Evolutionary conservation across 2,113 vertebrate species (phyloP).

Genomic region (Grus americana): DNA sequence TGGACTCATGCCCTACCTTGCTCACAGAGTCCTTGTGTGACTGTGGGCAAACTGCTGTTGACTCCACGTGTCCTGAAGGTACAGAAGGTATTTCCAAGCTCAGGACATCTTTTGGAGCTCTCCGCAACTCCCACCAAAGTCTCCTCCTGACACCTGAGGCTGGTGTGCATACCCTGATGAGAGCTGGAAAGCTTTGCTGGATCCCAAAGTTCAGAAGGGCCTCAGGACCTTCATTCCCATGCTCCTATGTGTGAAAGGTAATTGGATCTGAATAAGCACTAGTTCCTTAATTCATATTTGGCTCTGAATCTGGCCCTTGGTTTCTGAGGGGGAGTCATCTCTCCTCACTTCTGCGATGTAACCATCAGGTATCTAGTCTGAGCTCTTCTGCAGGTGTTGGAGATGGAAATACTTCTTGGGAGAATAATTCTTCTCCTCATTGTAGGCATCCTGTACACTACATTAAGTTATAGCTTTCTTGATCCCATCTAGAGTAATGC

Average conservation of each 20-base stretch:
- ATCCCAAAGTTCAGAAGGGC: neutral
- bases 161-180: neutral
- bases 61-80: neutral
- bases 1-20: neutral
- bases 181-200: neutral
- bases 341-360: neutral
- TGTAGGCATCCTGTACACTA: neutral
- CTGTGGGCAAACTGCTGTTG: neutral
- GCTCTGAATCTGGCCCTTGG: too few species aligned
- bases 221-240: too few species aligned
- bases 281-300: too few species aligned
- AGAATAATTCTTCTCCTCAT: neutral
- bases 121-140: neutral
- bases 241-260: too few species aligned
- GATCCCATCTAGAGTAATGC: neutral
- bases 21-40: neutral
- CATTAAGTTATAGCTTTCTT: neutral
- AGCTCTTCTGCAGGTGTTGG: neutral
- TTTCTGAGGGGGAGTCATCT: too few species aligned
- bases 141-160: neutral
- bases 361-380: neutral
- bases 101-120: neutral
- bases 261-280: too few species aligned
- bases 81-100: neutral
- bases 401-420: neutral